Conservation (phyloP, 2,113 vertebrate genomes). For the Trichomycterus rosablanca region DNA sequence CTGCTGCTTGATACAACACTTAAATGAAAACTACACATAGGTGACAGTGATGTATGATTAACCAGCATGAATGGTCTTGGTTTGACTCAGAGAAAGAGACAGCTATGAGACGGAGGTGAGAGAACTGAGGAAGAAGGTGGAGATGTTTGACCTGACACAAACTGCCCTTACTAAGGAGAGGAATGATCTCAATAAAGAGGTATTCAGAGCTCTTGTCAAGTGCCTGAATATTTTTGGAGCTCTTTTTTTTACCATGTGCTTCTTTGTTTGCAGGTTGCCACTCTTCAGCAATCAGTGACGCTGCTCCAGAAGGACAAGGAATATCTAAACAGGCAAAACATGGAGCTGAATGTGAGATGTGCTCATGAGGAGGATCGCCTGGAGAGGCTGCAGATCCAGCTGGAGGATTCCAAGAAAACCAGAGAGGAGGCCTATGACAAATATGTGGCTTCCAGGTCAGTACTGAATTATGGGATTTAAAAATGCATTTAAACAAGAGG, state of each 20-base stretch:
- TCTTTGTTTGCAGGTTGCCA: slow-evolving; percentile 67
- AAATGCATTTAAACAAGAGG: too few relatives aligned
- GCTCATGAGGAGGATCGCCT: slow-evolving; percentile 89
- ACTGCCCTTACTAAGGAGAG: slow-evolving; percentile 75
- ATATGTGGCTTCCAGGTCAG: slow-evolving; percentile 87
- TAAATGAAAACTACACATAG: too few relatives aligned
- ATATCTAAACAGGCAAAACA: slow-evolving; percentile 87
- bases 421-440: slow-evolving; percentile 93
- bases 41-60: too few relatives aligned
- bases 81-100: slow-evolving; percentile 79
- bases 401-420: slow-evolving; percentile 88
- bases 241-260: not conserved
- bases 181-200: slow-evolving; percentile 85
- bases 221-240: too few relatives aligned
- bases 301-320: slow-evolving; percentile 96
- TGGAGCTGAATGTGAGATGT: slow-evolving; percentile 88
- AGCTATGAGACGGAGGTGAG: slow-evolving; percentile 76
- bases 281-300: slow-evolving; percentile 80
- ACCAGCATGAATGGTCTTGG: not conserved
- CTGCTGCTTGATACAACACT: too few relatives aligned
- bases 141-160: slow-evolving; percentile 77
- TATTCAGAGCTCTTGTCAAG: too few relatives aligned
- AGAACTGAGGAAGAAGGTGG: slow-evolving; percentile 76
- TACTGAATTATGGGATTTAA: not conserved
- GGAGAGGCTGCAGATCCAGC: slow-evolving; percentile 84